Conservation (phyloP, 2,113 vertebrate species). For the Grus americana region DNA sequence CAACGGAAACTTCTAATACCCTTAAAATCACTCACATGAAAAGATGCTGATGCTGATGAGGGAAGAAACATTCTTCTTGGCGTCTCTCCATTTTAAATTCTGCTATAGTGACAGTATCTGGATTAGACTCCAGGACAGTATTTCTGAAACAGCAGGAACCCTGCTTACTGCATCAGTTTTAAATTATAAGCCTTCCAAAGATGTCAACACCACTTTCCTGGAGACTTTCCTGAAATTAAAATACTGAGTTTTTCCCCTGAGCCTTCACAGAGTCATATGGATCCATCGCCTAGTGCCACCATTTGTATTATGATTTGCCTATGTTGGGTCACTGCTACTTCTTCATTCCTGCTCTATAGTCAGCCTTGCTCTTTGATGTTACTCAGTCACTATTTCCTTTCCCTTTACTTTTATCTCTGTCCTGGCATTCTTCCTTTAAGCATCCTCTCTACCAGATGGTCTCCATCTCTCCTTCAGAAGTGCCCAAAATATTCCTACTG, state of each 20-base stretch:
- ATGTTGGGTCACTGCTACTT: slow-evolving; percentile 61
- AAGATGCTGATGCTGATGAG: slow-evolving; percentile 64
- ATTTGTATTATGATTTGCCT: slow-evolving; percentile 57
- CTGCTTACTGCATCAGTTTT: slow-evolving; percentile 58
- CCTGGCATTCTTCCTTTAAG: slow-evolving; percentile 78
- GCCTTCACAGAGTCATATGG: slow-evolving; percentile 16
- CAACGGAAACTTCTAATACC: slow-evolving; percentile 58
- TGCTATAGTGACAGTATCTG: slow-evolving; percentile 64
- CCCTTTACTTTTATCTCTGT: slow-evolving; percentile 81
- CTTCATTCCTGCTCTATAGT: slow-evolving; percentile 59
- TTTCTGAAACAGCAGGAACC: slow-evolving; percentile 56
- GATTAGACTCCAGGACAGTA: slow-evolving; percentile 67
- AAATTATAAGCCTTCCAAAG: slow-evolving; percentile 52
- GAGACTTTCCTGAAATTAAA: slow-evolving; percentile 47
- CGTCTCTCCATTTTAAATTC: slow-evolving; percentile 41
- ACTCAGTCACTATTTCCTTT: slow-evolving; percentile 79
- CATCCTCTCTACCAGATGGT: slow-evolving; percentile 82
- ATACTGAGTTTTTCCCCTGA: not conserved
- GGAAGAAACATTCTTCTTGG: slow-evolving; percentile 54
- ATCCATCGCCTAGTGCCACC: slow-evolving; percentile 39
- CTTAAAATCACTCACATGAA: slow-evolving; percentile 51
- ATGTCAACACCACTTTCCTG: slow-evolving; percentile 32
- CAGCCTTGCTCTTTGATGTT: slow-evolving; percentile 76
- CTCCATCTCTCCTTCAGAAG: slow-evolving; percentile 81
- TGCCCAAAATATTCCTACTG: slow-evolving; percentile 77